Percentiles rank a stretch among this genome's conserved stretches.
These are phyloP conservation scores for Nemotelus pantherinus DNA, from an alignment of 2,888 invertebrate species.

Conservation along the genomic window DNA sequence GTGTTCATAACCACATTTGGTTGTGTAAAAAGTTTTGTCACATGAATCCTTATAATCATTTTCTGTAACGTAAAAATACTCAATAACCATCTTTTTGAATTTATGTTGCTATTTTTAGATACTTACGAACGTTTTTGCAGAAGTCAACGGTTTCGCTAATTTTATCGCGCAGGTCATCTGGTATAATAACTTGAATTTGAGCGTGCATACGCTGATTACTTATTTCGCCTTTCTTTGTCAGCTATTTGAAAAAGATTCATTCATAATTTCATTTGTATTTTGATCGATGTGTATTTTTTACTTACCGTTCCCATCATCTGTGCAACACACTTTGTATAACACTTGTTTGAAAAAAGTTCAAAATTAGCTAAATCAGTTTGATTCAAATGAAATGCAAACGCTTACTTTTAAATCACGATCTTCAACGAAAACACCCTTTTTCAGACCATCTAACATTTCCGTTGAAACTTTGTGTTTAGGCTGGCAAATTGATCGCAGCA, in stretches of 20 bases:
- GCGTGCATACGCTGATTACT: slow-evolving; percentile 36
- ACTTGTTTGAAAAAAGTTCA: slow-evolving; percentile 53
- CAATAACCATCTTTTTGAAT: neutral
- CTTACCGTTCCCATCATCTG: slow-evolving; percentile 60
- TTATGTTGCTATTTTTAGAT: neutral
- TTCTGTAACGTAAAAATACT: slow-evolving; percentile 40
- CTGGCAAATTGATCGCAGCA: slow-evolving; percentile 61
- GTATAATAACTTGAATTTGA: slow-evolving; percentile 47
- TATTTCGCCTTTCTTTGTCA: slow-evolving; percentile 48
- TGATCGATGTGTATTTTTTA: neutral
- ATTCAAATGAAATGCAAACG: slow-evolving; percentile 4
- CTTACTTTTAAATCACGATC: slow-evolving; percentile 58
- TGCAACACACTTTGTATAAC: slow-evolving; percentile 60
- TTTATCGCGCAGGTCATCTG: slow-evolving; percentile 37
- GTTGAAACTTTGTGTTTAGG: slow-evolving; percentile 59
- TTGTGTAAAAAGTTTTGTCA: slow-evolving; percentile 46
- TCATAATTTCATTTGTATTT: slow-evolving; percentile 5
- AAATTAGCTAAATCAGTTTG: neutral
- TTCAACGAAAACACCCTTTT: slow-evolving; percentile 58
- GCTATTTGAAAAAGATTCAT: slow-evolving; percentile 25
- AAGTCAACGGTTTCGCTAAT: slow-evolving; percentile 15
- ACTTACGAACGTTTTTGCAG: slow-evolving; percentile 46
- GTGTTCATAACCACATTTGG: slow-evolving; percentile 43
- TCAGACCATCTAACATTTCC: slow-evolving; percentile 57
- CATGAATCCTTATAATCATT: slow-evolving; percentile 48